A percentile compares a stretch with the other conserved stretches of the same genome.
Evolutionary conservation across 2,888 invertebrate genomes (phyloP).

Genomic region (Drosophila ustulata): DNA sequence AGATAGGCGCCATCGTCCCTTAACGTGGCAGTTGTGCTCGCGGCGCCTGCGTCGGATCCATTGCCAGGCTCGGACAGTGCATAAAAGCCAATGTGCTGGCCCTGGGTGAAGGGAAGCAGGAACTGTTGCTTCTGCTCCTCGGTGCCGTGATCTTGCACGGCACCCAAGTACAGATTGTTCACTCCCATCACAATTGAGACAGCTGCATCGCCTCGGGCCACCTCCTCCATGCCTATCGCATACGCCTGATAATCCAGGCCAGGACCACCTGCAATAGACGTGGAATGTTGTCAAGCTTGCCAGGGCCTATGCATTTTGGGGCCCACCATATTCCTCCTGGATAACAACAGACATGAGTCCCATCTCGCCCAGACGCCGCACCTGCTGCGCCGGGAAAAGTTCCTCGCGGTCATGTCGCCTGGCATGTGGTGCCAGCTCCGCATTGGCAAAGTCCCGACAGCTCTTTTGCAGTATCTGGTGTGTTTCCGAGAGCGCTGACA

Average conservation of each 20-base stretch:
- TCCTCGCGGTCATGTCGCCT: slow-evolving; percentile 93
- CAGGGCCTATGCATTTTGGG: background rate
- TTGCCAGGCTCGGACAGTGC: slow-evolving; percentile 97
- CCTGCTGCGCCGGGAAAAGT: slow-evolving; percentile 91
- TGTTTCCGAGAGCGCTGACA: slow-evolving; percentile 92
- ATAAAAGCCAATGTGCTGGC: slow-evolving; percentile 93
- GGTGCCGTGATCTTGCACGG: slow-evolving; percentile 91
- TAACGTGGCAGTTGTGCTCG: slow-evolving; percentile 92
- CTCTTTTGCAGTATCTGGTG: slow-evolving; percentile 96
- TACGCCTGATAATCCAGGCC: slow-evolving; percentile 96
- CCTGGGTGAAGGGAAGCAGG: slow-evolving; percentile 90
- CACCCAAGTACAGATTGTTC: slow-evolving; percentile 95
- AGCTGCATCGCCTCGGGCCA: slow-evolving; percentile 95
- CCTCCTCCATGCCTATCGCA: slow-evolving; percentile 96
- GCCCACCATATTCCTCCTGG: slow-evolving; percentile 89
- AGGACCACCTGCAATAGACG: slow-evolving; percentile 88
- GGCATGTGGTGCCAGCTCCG: slow-evolving; percentile 94
- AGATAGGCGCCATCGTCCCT: slow-evolving; percentile 88
- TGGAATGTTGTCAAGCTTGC: background rate
- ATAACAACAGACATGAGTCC: slow-evolving; percentile 94
- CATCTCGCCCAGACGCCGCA: slow-evolving; percentile 95
- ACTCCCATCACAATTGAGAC: slow-evolving; percentile 97
- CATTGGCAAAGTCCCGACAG: slow-evolving; percentile 95
- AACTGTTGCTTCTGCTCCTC: slow-evolving; percentile 92
- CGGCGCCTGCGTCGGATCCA: slow-evolving; percentile 97